Evolutionary conservation across 2,888 invertebrate species (phyloP).

Genomic region (Melitaea athalia): DNA sequence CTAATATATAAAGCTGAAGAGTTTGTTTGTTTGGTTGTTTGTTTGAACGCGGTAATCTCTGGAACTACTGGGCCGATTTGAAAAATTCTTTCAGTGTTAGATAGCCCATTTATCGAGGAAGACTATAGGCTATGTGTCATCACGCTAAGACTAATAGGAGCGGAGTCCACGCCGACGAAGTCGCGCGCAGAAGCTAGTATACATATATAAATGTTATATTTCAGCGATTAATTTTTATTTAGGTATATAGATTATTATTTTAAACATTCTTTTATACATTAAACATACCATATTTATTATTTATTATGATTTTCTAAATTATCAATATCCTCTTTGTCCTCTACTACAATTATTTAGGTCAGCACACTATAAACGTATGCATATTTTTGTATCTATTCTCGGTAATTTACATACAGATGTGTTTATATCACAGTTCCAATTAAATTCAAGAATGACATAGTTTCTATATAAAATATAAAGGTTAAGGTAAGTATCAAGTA

Average conservation of each 20-base stretch:
- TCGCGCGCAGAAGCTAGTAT: too few relatives aligned
- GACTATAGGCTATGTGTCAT: too few relatives aligned
- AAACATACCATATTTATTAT: not conserved
- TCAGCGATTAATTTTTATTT: not conserved
- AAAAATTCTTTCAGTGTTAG: too few relatives aligned
- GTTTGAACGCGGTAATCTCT: too few relatives aligned
- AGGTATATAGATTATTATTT: not conserved
- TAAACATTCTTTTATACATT: not conserved
- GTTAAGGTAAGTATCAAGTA: constrained; percentile 24
- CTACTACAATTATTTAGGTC: constrained; percentile 31
- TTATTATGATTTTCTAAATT: not conserved
- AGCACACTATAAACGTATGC: constrained; percentile 6
- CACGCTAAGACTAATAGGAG: too few relatives aligned
- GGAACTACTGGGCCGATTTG: too few relatives aligned
- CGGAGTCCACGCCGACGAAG: too few relatives aligned
- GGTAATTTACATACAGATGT: constrained; percentile 17
- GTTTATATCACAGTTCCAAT: constrained; percentile 23
- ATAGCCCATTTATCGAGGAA: too few relatives aligned
- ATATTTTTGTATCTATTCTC: constrained; percentile 17
- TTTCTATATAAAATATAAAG: constrained; percentile 27
- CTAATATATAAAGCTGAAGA: too few relatives aligned
- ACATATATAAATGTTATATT: too few relatives aligned
- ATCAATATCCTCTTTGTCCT: not conserved
- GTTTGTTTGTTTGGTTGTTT: too few relatives aligned
- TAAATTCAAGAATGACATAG: constrained; percentile 26